phyloP scores from a whole-genome alignment of 2,888 invertebrate species.

The Norana najaformis region DNA sequence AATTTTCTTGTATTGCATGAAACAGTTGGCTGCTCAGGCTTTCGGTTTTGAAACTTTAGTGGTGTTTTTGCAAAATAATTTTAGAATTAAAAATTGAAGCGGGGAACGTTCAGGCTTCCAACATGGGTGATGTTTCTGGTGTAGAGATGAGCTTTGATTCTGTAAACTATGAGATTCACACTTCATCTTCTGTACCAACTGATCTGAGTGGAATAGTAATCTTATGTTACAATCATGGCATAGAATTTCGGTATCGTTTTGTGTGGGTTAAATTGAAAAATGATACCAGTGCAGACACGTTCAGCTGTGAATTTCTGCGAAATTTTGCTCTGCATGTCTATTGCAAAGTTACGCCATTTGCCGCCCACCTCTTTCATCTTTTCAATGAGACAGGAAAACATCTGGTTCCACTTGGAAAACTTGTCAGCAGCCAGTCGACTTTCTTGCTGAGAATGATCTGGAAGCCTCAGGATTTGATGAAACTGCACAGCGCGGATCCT shows the following conservation, averaged over 20 bases:
- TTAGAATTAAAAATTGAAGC: not conserved
- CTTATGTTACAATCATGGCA: constrained; percentile 9
- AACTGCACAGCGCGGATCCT: not conserved
- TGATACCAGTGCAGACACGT: not conserved
- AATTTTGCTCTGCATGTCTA: not conserved
- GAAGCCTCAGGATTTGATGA: constrained; percentile 5
- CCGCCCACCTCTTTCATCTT: constrained; percentile 7
- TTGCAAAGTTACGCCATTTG: not conserved
- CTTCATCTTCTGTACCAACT: not conserved
- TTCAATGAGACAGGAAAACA: not conserved
- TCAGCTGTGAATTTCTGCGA: constrained; percentile 19
- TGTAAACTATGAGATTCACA: not conserved
- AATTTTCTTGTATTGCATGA: not conserved
- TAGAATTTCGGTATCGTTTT: not conserved
- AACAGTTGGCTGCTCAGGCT: not conserved
- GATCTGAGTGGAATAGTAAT: not conserved
- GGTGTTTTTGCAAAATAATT: not conserved
- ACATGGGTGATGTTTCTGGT: not conserved
- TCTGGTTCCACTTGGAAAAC: constrained; percentile 17
- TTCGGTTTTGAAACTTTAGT: not conserved
- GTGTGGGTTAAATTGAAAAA: not conserved
- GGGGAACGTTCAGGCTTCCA: not conserved
- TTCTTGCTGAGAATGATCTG: constrained; percentile 22
- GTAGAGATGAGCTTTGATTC: not conserved
- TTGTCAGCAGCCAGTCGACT: not conserved